Base-by-base conservation (phyloP, 1,140 invertebrate species). In the Aphaenogaster rudis region DNA sequence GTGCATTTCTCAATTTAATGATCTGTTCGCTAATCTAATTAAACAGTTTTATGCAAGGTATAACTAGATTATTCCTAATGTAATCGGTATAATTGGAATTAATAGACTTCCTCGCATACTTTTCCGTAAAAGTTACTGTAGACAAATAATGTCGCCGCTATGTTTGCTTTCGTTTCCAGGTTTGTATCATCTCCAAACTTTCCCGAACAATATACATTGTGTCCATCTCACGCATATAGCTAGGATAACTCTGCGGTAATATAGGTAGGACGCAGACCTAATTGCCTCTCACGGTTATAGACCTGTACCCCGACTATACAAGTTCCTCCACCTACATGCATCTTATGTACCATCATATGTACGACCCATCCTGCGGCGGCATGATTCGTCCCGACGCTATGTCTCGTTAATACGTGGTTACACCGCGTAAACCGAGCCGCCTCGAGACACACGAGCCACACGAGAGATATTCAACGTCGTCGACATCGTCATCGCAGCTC, bases 331-430 rank as follows among this genome's bases (percentile, higher is more conserved):
- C 13, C 69, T 63, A 39, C 69, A 45, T 84, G 8, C 39, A 50
- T 76, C 69, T 84, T 76, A 76, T 59, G 11, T 61, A 21, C 52
- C 42, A 61, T 61, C 28, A 28, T 82, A 82, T 82, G 54, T 57
- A 48, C 69, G 54, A 72, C 17, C 64, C 28, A 76, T 63, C 72
- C 42, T 74, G 78, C 66, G 52, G 39, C 21, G 17, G 61, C 39
- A 13, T 54, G 11, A 84, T 61, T 76, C 57, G 50, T 74, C 21
- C 36, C 50, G 66, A 48, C 52, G 69, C 74, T 36, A 63, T 84
- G 54, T 61, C 54, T 84, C 69, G 57, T 84, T 84, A 84, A 84
- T 76, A 76, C 28, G 57, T 9, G 80, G 52, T 74, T 74, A 78
- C 39, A 21, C n/a, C 42, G 48, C 33, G 81, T 50, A 77, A 77